phyloP scores from a whole-genome alignment of 2,113 vertebrate species.

The Martes martes region DNA sequence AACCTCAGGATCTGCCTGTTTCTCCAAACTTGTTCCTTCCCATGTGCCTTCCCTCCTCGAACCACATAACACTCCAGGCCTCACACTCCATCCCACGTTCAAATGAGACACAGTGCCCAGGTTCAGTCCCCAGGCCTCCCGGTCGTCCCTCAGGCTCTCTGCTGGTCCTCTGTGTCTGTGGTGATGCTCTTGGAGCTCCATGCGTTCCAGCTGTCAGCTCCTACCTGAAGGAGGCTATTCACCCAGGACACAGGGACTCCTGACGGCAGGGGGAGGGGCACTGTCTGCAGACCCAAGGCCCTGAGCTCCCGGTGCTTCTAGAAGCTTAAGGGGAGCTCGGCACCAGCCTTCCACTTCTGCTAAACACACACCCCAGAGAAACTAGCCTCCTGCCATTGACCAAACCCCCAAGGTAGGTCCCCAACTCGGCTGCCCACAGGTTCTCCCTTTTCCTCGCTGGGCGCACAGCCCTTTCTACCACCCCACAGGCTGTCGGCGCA shows the following conservation, averaged over 20 bases:
- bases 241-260: neutral
- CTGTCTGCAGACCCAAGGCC: neutral
- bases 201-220: neutral
- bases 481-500: rapidly evolving
- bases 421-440: rapidly evolving
- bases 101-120: rapidly evolving
- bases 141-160: neutral
- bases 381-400: neutral
- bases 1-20: neutral
- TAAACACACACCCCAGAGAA: neutral
- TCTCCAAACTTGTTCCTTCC: neutral
- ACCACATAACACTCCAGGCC: neutral
- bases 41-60: neutral
- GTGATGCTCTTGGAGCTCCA: neutral
- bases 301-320: neutral
- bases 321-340: neutral
- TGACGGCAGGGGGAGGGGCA: rapidly evolving
- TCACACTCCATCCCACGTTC: too few relatives aligned
- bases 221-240: neutral
- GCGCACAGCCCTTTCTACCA: rapidly evolving
- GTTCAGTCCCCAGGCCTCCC: neutral
- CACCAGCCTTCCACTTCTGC: neutral
- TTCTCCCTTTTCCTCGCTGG: rapidly evolving
- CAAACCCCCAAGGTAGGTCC: rapidly evolving
- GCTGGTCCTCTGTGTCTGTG: rapidly evolving